phyloP scores from a whole-genome alignment of 2,113 vertebrate genomes.

The Podarcis cretensis region DNA sequence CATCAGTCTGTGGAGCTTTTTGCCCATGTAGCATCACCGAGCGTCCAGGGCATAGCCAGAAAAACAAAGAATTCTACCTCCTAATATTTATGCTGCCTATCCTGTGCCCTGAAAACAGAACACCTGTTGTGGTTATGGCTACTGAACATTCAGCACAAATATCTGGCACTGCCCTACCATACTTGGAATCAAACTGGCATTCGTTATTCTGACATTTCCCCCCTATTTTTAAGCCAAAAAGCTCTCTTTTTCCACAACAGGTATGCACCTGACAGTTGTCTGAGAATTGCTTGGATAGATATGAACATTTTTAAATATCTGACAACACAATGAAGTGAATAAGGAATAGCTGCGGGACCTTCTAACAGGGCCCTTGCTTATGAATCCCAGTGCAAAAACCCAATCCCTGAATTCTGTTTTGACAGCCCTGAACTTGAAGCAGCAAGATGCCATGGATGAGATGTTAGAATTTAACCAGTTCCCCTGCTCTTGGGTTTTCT shows the following conservation, averaged over 20 bases:
- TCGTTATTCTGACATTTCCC: constrained; percentile 34
- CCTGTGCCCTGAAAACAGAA: constrained; percentile 8
- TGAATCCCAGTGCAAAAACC: neutral
- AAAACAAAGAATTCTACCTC: neutral
- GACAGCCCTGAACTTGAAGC: too few species aligned
- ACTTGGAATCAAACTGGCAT: constrained; percentile 77
- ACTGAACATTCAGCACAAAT: constrained; percentile 70
- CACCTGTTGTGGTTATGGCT: constrained; percentile 24
- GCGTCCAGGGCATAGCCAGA: constrained; percentile 8
- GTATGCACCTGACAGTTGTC: constrained; percentile 9
- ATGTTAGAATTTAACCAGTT: too few species aligned
- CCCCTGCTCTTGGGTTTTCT: neutral
- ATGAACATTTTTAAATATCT: constrained; percentile 42
- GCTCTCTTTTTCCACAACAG: constrained; percentile 5
- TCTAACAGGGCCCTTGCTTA: too few species aligned
- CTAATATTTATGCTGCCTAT: constrained; percentile 8
- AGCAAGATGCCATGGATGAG: too few species aligned
- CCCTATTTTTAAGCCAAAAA: neutral
- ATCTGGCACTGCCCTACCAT: constrained; percentile 77
- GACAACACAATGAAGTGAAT: constrained; percentile 41
- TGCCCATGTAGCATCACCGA: constrained; percentile 49
- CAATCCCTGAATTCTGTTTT: too few species aligned
- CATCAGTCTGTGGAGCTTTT: constrained; percentile 72
- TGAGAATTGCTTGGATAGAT: constrained; percentile 41
- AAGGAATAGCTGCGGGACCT: constrained; percentile 39